Evolutionary conservation across 2,113 vertebrate genomes (phyloP).

Genomic region (Mustelus asterias): DNA sequence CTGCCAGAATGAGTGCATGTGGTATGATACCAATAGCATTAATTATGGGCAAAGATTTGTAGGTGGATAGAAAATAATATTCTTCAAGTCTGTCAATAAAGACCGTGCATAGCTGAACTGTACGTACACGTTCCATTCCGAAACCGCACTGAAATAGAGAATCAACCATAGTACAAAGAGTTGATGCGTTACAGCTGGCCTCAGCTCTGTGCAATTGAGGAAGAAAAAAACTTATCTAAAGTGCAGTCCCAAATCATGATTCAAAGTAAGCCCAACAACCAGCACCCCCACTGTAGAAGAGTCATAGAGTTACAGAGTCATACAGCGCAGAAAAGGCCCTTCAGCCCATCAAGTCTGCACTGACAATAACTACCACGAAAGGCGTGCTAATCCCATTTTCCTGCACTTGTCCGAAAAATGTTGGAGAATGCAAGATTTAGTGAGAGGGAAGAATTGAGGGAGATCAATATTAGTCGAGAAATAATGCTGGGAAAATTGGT

Average conservation of each 20-base stretch:
- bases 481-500: no score
- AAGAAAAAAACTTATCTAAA: neutral
- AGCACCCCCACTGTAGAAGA: neutral
- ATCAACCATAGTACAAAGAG: neutral
- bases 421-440: no score
- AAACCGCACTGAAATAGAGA: neutral
- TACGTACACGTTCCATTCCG: neutral
- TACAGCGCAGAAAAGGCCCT: no score
- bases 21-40: neutral
- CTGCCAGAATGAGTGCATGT: neutral
- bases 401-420: no score
- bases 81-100: neutral
- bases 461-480: no score
- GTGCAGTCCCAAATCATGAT: neutral
- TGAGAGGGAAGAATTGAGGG: no score
- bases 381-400: no score
- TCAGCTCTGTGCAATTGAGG: neutral
- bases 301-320: no score
- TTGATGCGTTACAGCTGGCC: neutral
- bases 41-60: neutral
- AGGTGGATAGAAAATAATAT: neutral
- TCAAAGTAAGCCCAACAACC: neutral
- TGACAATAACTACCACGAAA: no score
- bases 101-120: neutral
- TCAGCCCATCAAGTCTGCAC: no score